Evolutionary conservation across 2,797 vertebrate species (phyloP).

Genomic region (Pseudopleuronectes americanus): DNA sequence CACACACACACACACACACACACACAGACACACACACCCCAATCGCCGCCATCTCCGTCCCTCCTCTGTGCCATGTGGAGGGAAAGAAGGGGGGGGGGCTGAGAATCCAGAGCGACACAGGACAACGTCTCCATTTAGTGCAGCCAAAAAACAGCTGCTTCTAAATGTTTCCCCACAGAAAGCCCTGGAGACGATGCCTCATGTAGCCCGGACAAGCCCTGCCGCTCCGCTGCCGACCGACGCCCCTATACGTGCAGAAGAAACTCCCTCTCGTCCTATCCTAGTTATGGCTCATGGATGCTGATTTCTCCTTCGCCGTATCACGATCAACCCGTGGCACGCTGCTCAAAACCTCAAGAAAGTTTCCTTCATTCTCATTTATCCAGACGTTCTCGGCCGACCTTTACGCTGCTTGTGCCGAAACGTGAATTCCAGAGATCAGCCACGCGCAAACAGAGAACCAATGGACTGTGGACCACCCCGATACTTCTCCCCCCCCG

Average conservation of each 20-base stretch:
- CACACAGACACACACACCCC: neutral
- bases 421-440: slow-evolving; percentile 65
- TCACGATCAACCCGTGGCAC: neutral
- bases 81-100: slow-evolving; percentile 5
- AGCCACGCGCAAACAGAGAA: slow-evolving; percentile 56
- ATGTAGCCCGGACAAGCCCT: slow-evolving; percentile 33
- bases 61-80: slow-evolving; percentile 11
- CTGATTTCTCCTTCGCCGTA: slow-evolving; percentile 1
- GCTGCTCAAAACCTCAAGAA: neutral
- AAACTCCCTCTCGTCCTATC: slow-evolving; percentile 2
- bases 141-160: slow-evolving; percentile 74
- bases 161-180: slow-evolving; percentile 66
- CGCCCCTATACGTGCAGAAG: slow-evolving; percentile 8
- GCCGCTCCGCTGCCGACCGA: slow-evolving; percentile 12
- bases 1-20: too few relatives aligned
- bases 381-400: slow-evolving; percentile 18
- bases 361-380: neutral
- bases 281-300: neutral
- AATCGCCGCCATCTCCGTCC: slow-evolving; percentile 9
- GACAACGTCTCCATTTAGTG: slow-evolving; percentile 81
- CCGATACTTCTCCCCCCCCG: slow-evolving; percentile 44
- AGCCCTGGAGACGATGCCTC: slow-evolving; percentile 57
- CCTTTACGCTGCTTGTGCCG: slow-evolving; percentile 20
- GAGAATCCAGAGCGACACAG: slow-evolving; percentile 39
- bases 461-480: slow-evolving; percentile 76